Evolutionary conservation across 1,140 invertebrate species (phyloP), one percentile per base, ranked within the genome.

Genomic region (Drosophila pseudoananassae): DNA sequence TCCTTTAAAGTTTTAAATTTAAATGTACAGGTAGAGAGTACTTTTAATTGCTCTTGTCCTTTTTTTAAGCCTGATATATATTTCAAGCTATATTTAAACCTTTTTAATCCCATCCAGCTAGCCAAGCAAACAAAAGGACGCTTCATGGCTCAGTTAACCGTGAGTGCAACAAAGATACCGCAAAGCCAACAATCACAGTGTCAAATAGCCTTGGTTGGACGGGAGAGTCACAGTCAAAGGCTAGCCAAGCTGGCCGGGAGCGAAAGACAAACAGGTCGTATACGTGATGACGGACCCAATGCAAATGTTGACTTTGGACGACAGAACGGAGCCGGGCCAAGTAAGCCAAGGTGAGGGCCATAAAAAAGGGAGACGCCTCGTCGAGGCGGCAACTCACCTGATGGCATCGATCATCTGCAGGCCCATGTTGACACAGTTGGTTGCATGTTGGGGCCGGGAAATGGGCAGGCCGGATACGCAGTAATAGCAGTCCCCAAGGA

Each of bases 401-500:
- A 99, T 99, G 27, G 97, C 97, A 79, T 98, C 96, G 66, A 99
- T 98, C 98, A 99, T 99, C 92, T 98, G 96, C 46, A 99, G 92
- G 1, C 98, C 98, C 98, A 99, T 99, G 78, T 98, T 98, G 65
- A 99, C 98, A 88, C 98, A 98, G 92, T 98, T 98, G 88, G 96
- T 97, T 1, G 98, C 98, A 88, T 99, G 98, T 93, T 98, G 98
- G 8, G 96, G 96, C 47, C 98, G 92, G 0, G 97, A 97, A 33
- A 98, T 95, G 1, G 98, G 98, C 50, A 99, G 93, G 5, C 98
- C 98, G 2, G 97, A 97, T 1, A 99, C 98, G 88, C 98, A 99
- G 92, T 99, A 99, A 92, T 99, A 99, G 92, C 98, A 99, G 91
- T 99, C 98, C 0, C 98, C 98, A 0, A 98, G 94, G 65, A 98